phyloP scores from a whole-genome alignment of 23 tunicate species.

The Trididemnum nubilum region DNA sequence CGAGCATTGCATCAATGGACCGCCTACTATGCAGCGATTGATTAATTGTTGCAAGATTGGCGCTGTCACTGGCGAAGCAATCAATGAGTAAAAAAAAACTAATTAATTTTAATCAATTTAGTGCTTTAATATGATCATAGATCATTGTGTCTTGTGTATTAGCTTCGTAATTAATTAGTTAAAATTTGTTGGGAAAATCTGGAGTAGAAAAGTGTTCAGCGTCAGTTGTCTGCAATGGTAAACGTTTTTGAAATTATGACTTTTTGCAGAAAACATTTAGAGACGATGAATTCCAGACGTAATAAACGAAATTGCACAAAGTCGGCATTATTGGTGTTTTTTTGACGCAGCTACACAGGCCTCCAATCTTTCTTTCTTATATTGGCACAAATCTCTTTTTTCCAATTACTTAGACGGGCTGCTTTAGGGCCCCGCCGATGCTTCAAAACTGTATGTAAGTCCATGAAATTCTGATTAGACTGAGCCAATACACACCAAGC shows the following conservation, averaged over 20 bases:
- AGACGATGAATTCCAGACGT: constrained; percentile 58
- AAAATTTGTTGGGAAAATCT: too few species aligned
- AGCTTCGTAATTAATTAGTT: too few species aligned
- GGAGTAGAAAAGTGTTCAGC: too few species aligned
- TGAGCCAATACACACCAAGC: too few species aligned
- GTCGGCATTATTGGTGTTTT: constrained; percentile 48
- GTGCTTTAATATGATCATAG: too few species aligned
- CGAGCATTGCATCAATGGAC: constrained; percentile 54
- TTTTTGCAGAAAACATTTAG: constrained; percentile 61
- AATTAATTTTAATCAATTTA: too few species aligned
- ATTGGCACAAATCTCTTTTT: constrained; percentile 84
- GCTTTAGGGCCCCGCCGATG: constrained; percentile 62
- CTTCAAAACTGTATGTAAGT: constrained; percentile 66
- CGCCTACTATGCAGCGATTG: constrained; percentile 80
- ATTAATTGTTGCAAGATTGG: constrained; percentile 65
- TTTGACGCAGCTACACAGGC: constrained; percentile 23
- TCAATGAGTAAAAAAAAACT: too few species aligned
- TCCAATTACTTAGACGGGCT: constrained; percentile 69
- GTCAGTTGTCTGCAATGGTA: too few species aligned
- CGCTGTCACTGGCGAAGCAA: constrained; percentile 78
- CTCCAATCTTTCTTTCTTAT: constrained; percentile 72
- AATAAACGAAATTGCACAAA: constrained; percentile 32
- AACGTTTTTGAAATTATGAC: too few species aligned
- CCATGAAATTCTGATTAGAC: too few species aligned
- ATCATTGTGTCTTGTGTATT: too few species aligned